Base-by-base conservation (phyloP, 1,140 invertebrate species). In the Diorhabda sublineata region DNA sequence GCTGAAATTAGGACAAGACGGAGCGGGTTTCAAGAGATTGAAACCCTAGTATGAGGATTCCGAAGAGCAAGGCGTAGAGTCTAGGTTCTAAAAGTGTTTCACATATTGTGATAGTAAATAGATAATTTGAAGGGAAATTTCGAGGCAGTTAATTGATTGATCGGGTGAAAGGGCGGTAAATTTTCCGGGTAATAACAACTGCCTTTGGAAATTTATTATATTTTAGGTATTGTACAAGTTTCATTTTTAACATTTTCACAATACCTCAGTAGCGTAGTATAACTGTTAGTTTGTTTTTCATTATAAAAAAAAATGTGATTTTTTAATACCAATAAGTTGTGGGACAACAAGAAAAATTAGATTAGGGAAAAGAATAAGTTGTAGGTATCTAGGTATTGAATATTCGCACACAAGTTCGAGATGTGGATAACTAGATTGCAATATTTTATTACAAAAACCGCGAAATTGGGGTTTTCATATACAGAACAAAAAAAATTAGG, bases 11-110 rank as follows among this genome's bases (percentile, higher is more conserved):
- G 90, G 91, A 45, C 88, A 90, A 76, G 89, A 91, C 79, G 90
- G 90, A 66, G 90, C 87, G 62, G 90, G 90, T 73, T 92, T 92
- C 83, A 91, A 91, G 81, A 84, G 90, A 81, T 85, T 92, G 83
- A 81, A 81, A 74, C 80, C 80, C 74, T 81, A 81, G 79, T 81
- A 80, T 80, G 77, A 80, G 77, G 73, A 61, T 47, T n/a, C n/a
- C 3, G 11, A 58, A 43, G 58, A 59, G 0, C 45, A 58, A 45
- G 76, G 70, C 6, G 62, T 73, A 52, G 76, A 77, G 69, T 77
- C 76, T 67, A 70, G 73, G 60, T 77, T 77, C 69, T 77, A 72
- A 67, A 70, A 26, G 57, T 59, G 66, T 57, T 52, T 71, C 66
- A 69, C 64, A 65, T 44, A 60, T 68, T 66, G 71, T 66, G 66